Conservation (phyloP, 2,797 vertebrate genomes). For the Cyprinodon diabolis region DNA sequence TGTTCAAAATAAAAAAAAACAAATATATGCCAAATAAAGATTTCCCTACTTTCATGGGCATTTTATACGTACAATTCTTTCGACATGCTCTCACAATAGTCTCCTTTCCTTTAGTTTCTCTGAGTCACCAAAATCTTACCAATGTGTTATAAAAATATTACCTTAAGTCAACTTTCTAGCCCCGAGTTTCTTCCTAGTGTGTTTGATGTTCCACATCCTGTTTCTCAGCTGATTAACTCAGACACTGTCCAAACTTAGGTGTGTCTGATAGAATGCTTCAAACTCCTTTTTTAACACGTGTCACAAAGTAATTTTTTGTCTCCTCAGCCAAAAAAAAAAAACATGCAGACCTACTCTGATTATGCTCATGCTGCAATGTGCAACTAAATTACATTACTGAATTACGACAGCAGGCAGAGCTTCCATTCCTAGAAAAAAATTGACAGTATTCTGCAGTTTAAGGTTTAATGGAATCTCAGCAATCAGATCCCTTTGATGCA, state of each 20-base stretch:
- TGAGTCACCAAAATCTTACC: not conserved
- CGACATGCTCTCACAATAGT: too few relatives aligned
- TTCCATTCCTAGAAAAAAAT: conserved; percentile 58
- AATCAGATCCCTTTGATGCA: conserved; percentile 65
- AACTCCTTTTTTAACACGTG: conserved; percentile 24
- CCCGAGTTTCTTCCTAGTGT: not conserved
- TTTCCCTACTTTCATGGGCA: too few relatives aligned
- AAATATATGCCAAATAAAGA: too few relatives aligned
- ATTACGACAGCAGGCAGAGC: conserved; percentile 59
- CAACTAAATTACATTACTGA: conserved; percentile 51
- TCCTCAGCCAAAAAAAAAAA: conserved; percentile 13
- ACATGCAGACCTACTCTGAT: conserved; percentile 30
- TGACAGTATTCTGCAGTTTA: conserved; percentile 63
- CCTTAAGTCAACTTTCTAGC: not conserved
- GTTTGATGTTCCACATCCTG: not conserved
- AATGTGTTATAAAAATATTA: too few relatives aligned
- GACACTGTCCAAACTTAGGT: conserved; percentile 9
- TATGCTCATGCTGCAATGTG: conserved; percentile 55
- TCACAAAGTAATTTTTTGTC: conserved; percentile 27
- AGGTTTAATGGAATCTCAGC: conserved; percentile 73
- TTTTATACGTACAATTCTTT: too few relatives aligned
- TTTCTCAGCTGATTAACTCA: not conserved
- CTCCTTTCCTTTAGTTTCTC: not conserved
- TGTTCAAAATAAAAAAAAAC: too few relatives aligned
- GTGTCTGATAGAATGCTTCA: conserved; percentile 38